Evolutionary conservation across 2,113 vertebrate species (phyloP), one percentile per base, ranked within the genome.

Genomic region (Dipodomys ordii): DNA sequence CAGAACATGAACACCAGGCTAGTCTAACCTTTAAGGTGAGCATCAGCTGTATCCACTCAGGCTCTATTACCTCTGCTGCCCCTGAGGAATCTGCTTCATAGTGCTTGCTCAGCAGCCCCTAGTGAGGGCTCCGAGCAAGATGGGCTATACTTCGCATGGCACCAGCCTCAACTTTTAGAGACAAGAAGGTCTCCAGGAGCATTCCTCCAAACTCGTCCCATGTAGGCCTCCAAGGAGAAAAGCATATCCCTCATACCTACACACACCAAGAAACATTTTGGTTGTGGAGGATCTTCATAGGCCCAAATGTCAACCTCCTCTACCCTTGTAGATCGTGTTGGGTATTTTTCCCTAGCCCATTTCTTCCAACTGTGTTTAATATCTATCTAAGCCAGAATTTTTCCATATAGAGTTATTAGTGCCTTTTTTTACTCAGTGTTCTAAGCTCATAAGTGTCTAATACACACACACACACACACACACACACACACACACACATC

Each of bases 141-240:
- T 23, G 7, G 2, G 4, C 7, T 57, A 10, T 3, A 53, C n/a
- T 73, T 85, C 39, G 39, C 53, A 13, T 16, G 53, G 15, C 53
- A 57, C 15, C 53, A 57, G 15, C 15, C 53, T 57, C 53, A 57
- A 18, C 53, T 57, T 39, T 7, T 12, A 22, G 77, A 81, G 25
- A 35, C 4, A 15, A 32, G 19, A 23, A 30, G 18, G 49, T 5
- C 13, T 23, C 32, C 57, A 62, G 4, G 13, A 22, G 6, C n/a
- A 13, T 57, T 6, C 44, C 15, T 35, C 11, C 30, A 11, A 23
- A 22, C 2, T n/a, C 39, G 2, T 72, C 25, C 4, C 9, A 68
- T 68, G 15, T 23, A 32, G 53, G 8, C 0, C n/a, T 23, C 6
- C 25, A 2, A 0, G 0, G 3, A 72, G 6, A 19, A 64, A 71